phyloP scores from a whole-genome alignment of 2,113 vertebrate genomes.

The Eublepharis macularius region DNA sequence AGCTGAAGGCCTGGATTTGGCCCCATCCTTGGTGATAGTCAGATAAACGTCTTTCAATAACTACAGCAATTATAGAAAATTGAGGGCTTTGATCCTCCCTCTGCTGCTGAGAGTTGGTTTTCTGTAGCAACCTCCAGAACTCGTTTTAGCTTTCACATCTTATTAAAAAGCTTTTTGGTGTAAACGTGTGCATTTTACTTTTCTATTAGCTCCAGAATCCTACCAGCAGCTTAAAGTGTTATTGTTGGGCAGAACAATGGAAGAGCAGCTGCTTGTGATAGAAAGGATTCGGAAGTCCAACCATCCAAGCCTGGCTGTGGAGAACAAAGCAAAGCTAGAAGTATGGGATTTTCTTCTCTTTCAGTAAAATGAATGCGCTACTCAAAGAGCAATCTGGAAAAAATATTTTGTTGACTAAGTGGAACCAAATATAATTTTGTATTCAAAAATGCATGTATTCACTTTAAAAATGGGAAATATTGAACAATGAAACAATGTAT shows the following conservation, averaged over 20 bases:
- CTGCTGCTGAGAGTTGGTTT: neutral
- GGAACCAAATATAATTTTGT: neutral
- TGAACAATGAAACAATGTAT: neutral
- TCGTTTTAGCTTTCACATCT: neutral
- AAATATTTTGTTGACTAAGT: neutral
- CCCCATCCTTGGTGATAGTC: no score
- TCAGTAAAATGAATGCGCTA: slow-evolving; percentile 14
- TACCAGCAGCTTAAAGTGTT: slow-evolving; percentile 77
- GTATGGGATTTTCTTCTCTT: slow-evolving; percentile 59
- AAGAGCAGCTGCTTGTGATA: slow-evolving; percentile 86
- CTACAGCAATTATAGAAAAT: no score
- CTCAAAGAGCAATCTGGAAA: neutral
- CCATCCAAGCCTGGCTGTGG: slow-evolving; percentile 88
- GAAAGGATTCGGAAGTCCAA: slow-evolving; percentile 89
- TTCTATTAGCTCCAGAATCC: slow-evolving; percentile 82
- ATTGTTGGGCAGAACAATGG: slow-evolving; percentile 76
- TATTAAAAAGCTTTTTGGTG: neutral
- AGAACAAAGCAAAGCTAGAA: slow-evolving; percentile 91
- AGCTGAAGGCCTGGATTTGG: no score
- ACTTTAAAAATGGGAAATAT: neutral
- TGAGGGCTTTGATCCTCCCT: no score
- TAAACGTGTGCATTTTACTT: neutral
- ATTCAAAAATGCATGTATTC: neutral
- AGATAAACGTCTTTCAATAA: no score
- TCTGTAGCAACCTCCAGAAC: neutral